Evolutionary conservation across 2,888 invertebrate species (phyloP), one percentile per base, ranked within the genome.

Genomic region (Aproaerema taeniolella): DNA sequence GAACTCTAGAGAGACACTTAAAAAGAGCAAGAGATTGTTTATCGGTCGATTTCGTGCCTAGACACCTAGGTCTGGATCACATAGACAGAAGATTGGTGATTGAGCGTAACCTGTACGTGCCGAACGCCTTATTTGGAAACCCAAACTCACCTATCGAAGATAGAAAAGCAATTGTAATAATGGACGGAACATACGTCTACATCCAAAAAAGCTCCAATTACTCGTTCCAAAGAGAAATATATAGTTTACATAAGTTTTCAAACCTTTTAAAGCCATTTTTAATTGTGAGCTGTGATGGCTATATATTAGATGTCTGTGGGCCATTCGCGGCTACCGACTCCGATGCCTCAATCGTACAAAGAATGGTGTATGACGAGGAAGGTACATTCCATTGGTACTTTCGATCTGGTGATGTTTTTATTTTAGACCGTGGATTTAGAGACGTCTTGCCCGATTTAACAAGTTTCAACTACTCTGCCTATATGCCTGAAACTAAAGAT

Each of bases 161-260:
- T n/a, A n/a, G n/a, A n/a, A n/a, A n/a, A n/a, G n/a, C n/a, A n/a
- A n/a, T n/a, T n/a, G n/a, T n/a, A n/a, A 42, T 47, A 13, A 36
- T 32, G 32, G 43, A 47, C 37, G 44, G 38, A 8, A 46, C 45
- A 31, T 46, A 45, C 16, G 20, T 49, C 2, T 46, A 48, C 35
- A 26, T 41, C 16, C 41, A 46, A 33, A 49, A 46, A 17, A 49
- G 46, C 38, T 28, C 39, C 3, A 46, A 46, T 29, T 49, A 33
- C 29, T 39, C 29, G 8, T 49, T 42, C 24, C 41, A 49, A 38
- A 45, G 44, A 37, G 33, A 39, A 8, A 44, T 42, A 16, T 46
- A 44, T 34, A 34, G 36, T 31, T 37, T 41, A 8, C 42, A 49
- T 38, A 35, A 40, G 25, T 35, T 26, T 10, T 9, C n/a, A 4